Conservation (phyloP, 2,888 invertebrate species). For the Cosmia pyralina region DNA sequence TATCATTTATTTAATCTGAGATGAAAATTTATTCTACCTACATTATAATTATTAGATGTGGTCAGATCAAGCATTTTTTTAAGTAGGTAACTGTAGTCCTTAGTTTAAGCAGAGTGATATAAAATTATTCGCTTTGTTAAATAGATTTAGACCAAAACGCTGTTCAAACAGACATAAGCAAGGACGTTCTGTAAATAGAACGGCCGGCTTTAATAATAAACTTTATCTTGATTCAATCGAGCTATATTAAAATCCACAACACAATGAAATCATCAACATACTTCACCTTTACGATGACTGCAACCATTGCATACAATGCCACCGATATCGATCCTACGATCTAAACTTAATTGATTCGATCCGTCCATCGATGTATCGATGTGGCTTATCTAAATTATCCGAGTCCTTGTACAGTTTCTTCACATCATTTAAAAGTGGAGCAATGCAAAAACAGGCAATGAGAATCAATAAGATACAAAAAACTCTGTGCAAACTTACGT, state of each 20-base stretch:
- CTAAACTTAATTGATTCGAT: constrained; percentile 79
- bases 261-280: constrained; percentile 66
- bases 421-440: constrained; percentile 70
- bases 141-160: constrained; percentile 2
- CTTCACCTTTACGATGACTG: constrained; percentile 63
- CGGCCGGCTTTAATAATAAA: constrained; percentile 42
- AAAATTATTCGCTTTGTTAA: constrained; percentile 7
- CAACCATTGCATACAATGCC: constrained; percentile 60
- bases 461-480: constrained; percentile 54
- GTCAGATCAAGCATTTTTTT: background rate
- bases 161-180: constrained; percentile 28
- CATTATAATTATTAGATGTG: background rate
- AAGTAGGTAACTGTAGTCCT: background rate
- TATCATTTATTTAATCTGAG: background rate
- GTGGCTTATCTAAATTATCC: constrained; percentile 77
- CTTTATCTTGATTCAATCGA: constrained; percentile 60
- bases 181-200: constrained; percentile 51
- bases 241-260: constrained; percentile 59
- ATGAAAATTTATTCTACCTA: constrained; percentile 1
- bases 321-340: constrained; percentile 69
- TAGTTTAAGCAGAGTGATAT: background rate
- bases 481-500: constrained; percentile 48
- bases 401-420: constrained; percentile 79
- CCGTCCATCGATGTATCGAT: constrained; percentile 77
- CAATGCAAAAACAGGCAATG: constrained; percentile 62